phyloP scores from a whole-genome alignment of 1,140 invertebrate species.

The Cydia strobilella region DNA sequence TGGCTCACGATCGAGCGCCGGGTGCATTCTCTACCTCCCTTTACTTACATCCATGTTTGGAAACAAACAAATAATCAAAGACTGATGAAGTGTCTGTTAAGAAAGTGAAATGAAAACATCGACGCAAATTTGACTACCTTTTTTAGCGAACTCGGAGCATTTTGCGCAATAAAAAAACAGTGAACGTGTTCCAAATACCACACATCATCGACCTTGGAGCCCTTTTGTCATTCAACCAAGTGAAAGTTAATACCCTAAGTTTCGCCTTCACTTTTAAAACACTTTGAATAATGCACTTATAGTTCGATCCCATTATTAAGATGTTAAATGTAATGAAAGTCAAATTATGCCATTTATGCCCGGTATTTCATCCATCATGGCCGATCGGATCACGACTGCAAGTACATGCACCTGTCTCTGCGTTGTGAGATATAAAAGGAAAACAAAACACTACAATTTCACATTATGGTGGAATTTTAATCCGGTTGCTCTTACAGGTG shows the following conservation, averaged over 20 bases:
- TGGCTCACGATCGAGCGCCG: no score
- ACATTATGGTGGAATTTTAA: conserved; percentile 24
- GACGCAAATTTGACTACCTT: background rate
- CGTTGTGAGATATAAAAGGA: background rate
- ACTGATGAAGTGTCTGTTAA: background rate
- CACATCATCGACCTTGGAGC: conserved; percentile 49
- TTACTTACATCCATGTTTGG: no score
- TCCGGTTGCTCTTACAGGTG: conserved; percentile 14
- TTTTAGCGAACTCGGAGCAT: conserved; percentile 21
- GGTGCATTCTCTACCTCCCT: no score
- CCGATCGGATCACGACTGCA: conserved; percentile 24
- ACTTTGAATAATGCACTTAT: conserved; percentile 40
- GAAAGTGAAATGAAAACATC: background rate
- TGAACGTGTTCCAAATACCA: conserved; percentile 40
- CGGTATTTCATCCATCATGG: conserved; percentile 24
- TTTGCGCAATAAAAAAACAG: conserved; percentile 22
- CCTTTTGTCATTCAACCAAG: conserved; percentile 57
- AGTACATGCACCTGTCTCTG: conserved; percentile 1
- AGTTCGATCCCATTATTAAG: conserved; percentile 39
- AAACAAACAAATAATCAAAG: background rate
- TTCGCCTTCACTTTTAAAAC: conserved; percentile 44
- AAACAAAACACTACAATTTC: conserved; percentile 5
- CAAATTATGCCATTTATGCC: conserved; percentile 38
- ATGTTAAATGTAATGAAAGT: conserved; percentile 38
- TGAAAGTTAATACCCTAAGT: conserved; percentile 50